phyloP scores from a whole-genome alignment of 2,888 invertebrate genomes.

The Trachelus iudaicus region DNA sequence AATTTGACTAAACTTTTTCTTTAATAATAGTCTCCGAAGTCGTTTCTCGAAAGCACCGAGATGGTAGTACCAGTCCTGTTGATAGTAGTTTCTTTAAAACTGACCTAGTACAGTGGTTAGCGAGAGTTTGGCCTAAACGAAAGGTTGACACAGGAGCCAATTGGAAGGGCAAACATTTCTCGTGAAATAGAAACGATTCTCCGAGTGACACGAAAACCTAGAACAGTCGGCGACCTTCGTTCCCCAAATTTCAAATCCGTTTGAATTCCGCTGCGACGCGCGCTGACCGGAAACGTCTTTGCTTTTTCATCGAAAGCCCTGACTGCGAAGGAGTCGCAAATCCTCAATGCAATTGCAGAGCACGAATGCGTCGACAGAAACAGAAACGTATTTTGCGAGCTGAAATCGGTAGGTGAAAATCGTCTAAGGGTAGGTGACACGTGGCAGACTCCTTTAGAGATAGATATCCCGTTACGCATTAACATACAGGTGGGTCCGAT shows the following conservation, averaged over 20 bases:
- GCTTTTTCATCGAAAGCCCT: neutral
- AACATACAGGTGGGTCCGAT: neutral
- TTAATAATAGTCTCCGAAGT: neutral
- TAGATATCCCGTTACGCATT: neutral
- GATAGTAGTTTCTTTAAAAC: neutral
- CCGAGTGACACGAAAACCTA: constrained; percentile 28
- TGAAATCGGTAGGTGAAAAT: neutral
- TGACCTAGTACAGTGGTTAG: neutral
- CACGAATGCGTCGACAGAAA: no score
- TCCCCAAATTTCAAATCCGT: neutral
- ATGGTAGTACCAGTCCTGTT: no score
- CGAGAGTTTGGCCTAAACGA: neutral
- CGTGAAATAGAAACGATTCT: constrained; percentile 27
- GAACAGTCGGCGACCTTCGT: constrained; percentile 3
- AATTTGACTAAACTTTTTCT: neutral
- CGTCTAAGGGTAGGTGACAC: neutral
- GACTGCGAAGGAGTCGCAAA: no score
- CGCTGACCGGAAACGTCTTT: neutral
- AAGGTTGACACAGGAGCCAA: neutral
- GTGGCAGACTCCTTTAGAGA: neutral
- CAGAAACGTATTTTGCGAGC: neutral
- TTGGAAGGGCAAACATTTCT: neutral
- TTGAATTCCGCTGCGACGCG: neutral
- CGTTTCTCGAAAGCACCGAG: neutral
- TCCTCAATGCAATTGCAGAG: neutral